Base-by-base conservation (phyloP, 1,140 invertebrate species). In the Aphidius gifuensis region DNA sequence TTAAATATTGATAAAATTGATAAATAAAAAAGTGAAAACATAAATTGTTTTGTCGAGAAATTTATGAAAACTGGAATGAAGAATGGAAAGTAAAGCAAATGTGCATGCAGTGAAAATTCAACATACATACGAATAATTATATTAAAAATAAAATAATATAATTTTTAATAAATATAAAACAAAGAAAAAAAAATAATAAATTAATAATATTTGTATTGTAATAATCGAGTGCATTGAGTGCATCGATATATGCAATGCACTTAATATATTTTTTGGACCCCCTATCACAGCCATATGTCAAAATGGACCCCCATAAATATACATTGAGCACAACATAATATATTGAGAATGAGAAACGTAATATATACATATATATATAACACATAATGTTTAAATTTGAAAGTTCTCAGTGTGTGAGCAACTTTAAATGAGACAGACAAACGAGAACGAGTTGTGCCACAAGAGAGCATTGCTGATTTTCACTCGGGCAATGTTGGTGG, bases 361-460 rank as follows among this genome's bases (percentile, higher is more conserved):
- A 9, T 51, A 44, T n/a, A 23, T 7, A 9, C 59, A 64, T 48
- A 60, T 51, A 40, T 39, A 38, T 16, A 32, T 67, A 65, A 70
- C 4, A 72, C 70, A 71, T 67, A 66, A 48, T 48, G 68, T 62
- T 62, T 21, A 67, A 68, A 69, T 71, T 73, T 70, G 71, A 74
- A 71, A 74, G 70, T 74, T 43, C 67, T 46, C 51, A 11, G 16
- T 23, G 39, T 48, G 40, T 51, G 16, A 46, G 5, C 44, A 9
- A 11, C 23, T 21, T 6, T 54, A 56, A 46, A 62, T 44, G 43
- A 49, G 40, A 9, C 38, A 9, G 54, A 23, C 61, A n/a, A n/a
- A 43, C 55, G 45, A 47, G 56, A 32, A 32, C 23, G 23, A 32
- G 23, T 32, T 32, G 23, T 32, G 23, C 23, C 23, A 32, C 23